Base-by-base conservation (phyloP, 2,113 vertebrate species). In the Bujurquina vittata region DNA sequence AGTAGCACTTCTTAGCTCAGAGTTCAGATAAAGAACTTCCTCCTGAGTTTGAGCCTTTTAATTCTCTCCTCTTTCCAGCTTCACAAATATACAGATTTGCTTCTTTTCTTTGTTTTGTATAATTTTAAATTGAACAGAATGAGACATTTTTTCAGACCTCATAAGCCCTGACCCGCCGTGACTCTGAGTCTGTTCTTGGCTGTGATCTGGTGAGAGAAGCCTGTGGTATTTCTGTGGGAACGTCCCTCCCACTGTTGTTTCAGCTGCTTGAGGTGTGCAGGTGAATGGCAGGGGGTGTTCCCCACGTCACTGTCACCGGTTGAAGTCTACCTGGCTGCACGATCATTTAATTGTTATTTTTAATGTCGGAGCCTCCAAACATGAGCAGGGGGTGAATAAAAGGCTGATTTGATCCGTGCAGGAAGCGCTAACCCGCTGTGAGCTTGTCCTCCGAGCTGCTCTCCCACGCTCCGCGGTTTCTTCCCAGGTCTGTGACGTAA, bases 181-280 rank as follows among this genome's bases (percentile, higher is more conserved):
- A 9, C 17, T 54, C 17, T 17, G 10, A 72, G 46, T 29, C 46
- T 54, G 46, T 72, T 54, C 46, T 54, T 52, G 57, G 54, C 31
- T 37, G 12, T 54, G 79, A 75, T 78, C 49, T 46, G 82, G 54
- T 81, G 78, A 73, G 86, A 77, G 73, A 29, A 76, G 4, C 29
- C 61, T 8, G 35, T 33, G n/a, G 11, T 23, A 2, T 7, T 8
- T 40, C 15, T 75, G 69, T 89, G 88, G 72, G 82, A 89, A 83
- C 1, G 15, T 46, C 54, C 63, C 85, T 79, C 75, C 69, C 75
- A 5, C 79, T 63, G 43, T 79, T 23, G 74, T 79, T 75, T 54
- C 81, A 23, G 74, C 58, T 67, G 73, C 12, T 26, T 4, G 37
- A 74, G 20, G 37, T 15, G 57, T n/a, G 12, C 65, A 76, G 83